A percentile compares a stretch with the other conserved stretches of the same genome.
phyloP scores from a whole-genome alignment of 2,113 vertebrate species.

The Grammomys surdaster region DNA sequence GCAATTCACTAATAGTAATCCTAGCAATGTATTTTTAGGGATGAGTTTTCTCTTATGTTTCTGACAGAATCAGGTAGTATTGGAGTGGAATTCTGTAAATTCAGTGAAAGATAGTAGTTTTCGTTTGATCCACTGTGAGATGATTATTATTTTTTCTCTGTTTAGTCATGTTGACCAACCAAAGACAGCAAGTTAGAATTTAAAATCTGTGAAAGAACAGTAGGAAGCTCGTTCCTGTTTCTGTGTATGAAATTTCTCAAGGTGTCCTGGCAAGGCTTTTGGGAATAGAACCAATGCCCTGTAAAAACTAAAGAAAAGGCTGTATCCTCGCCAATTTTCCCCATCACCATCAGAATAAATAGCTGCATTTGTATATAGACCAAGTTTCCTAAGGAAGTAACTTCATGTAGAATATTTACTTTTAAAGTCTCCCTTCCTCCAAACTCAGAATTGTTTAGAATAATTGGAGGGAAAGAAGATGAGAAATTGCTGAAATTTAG shows the following conservation, averaged over 20 bases:
- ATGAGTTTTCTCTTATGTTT: not conserved
- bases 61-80: not conserved
- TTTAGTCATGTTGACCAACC: not conserved
- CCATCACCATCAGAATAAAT: not conserved
- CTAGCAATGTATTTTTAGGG: not conserved
- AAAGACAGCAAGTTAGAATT: slow-evolving; percentile 17
- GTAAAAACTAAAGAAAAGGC: not conserved
- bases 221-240: not conserved
- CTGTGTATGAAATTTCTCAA: not conserved
- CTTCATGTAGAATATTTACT: not conserved
- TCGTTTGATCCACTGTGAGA: slow-evolving; percentile 12
- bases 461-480: not conserved
- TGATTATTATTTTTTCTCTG: not conserved
- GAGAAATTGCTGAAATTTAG: not conserved
- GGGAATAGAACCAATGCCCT: not conserved
- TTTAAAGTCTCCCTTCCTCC: not conserved
- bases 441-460: slow-evolving; percentile 30
- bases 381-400: not conserved
- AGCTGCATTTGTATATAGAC: not conserved
- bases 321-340: not conserved
- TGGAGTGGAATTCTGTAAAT: slow-evolving; percentile 51
- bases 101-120: slow-evolving; percentile 2
- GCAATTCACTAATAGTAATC: not conserved
- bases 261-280: not conserved
- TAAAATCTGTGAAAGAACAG: not conserved